Percentiles rank a stretch among this genome's conserved stretches.
Conservation (phyloP, 2,797 vertebrate genomes). For the Champsocephalus esox region DNA sequence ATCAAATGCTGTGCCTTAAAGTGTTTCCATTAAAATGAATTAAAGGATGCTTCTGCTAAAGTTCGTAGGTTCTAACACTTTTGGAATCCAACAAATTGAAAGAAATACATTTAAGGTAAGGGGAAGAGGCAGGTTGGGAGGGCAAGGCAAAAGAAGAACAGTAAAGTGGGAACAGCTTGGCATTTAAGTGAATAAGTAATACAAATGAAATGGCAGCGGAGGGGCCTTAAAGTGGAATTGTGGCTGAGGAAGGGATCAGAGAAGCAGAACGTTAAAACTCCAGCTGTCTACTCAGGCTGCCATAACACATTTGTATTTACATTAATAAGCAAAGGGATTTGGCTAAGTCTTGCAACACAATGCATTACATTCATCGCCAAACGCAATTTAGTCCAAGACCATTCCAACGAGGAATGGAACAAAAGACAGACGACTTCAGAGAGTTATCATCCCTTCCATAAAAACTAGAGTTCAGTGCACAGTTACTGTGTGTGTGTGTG, state of each 20-base stretch:
- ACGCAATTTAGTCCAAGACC: background rate
- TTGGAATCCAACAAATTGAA: constrained; percentile 5
- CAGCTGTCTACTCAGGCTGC: constrained; percentile 1
- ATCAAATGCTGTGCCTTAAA: constrained; percentile 12
- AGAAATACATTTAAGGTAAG: too few relatives aligned
- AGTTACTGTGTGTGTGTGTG: too few relatives aligned
- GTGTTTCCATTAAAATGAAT: constrained; percentile 18
- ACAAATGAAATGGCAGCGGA: too few relatives aligned
- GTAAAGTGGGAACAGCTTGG: too few relatives aligned
- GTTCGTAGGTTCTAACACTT: constrained; percentile 4
- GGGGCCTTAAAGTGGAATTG: too few relatives aligned
- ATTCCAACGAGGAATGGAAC: background rate
- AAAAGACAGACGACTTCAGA: background rate
- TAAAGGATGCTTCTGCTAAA: constrained; percentile 5
- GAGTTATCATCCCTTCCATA: background rate
- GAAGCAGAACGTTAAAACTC: too few relatives aligned
- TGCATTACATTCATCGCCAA: constrained; percentile 5
- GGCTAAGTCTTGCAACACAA: background rate
- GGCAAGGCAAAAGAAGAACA: too few relatives aligned
- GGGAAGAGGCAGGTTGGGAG: too few relatives aligned
- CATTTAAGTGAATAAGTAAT: too few relatives aligned
- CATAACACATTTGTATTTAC: background rate
- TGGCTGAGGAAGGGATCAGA: too few relatives aligned
- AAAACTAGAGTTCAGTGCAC: background rate
- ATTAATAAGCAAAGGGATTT: background rate